A percentile compares a stretch with the other conserved stretches of the same genome.
Evolutionary conservation across 2,113 vertebrate genomes (phyloP).

Genomic region (Callaeas wilsoni): DNA sequence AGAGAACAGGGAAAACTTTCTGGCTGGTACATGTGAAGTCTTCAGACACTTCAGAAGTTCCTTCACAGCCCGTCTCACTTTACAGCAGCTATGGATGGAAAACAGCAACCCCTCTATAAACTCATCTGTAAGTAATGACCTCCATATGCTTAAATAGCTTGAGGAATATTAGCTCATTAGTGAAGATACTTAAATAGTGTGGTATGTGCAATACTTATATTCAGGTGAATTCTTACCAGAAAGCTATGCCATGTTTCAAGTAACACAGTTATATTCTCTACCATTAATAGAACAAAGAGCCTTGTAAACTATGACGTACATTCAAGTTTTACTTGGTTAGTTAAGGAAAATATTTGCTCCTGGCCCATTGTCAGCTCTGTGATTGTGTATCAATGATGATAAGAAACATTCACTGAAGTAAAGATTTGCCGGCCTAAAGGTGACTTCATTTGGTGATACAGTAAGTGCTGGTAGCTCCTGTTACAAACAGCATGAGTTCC

Average conservation of each 20-base stretch:
- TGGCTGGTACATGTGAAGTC: background rate
- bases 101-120: slow-evolving; percentile 1
- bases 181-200: background rate
- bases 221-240: background rate
- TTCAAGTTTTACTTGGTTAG: background rate
- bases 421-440: background rate
- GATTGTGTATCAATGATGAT: background rate
- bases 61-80: slow-evolving; percentile 9
- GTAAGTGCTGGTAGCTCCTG: background rate
- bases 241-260: background rate
- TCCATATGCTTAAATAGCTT: slow-evolving; percentile 6
- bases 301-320: background rate
- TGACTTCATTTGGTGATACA: background rate
- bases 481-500: background rate
- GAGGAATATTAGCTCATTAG: background rate
- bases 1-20: background rate
- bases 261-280: background rate
- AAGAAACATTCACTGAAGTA: background rate
- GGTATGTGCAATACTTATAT: background rate
- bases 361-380: background rate
- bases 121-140: background rate
- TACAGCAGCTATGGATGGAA: slow-evolving; percentile 14
- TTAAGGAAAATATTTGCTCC: slow-evolving; percentile 3
- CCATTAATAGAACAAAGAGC: background rate
- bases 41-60: slow-evolving; percentile 3